Conservation (phyloP, 2,888 invertebrate genomes). For the Hirtodrosophila alboralis region DNA sequence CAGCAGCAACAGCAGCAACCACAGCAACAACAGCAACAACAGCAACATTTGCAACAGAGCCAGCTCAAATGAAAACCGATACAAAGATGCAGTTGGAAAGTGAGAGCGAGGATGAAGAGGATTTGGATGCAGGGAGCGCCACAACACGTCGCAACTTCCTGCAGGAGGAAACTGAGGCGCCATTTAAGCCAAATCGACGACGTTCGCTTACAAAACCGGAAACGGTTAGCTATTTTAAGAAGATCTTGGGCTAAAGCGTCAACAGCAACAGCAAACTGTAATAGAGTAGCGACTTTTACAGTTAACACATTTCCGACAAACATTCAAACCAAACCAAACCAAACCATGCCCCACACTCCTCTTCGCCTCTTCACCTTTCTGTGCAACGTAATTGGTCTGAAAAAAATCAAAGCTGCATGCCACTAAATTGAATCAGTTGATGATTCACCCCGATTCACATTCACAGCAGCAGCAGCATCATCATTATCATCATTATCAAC, state of each 20-base stretch:
- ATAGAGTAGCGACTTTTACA: conserved; percentile 47
- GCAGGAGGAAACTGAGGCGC: conserved; percentile 82
- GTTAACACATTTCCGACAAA: conserved; percentile 59
- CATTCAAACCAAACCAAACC: background rate
- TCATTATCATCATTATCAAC: conserved; percentile 7
- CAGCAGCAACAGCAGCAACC: too few species aligned
- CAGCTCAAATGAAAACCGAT: conserved; percentile 21
- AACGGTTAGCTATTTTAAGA: conserved; percentile 84
- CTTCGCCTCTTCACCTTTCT: background rate
- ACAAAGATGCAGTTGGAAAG: conserved; percentile 65
- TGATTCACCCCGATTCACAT: conserved; percentile 36
- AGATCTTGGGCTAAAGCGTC: conserved; percentile 82
- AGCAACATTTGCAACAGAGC: conserved; percentile 28
- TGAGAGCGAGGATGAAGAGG: conserved; percentile 20
- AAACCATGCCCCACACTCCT: background rate
- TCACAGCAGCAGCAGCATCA: conserved; percentile 11
- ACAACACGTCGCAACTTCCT: conserved; percentile 82
- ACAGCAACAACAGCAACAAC: conserved; percentile 16
- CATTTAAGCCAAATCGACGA: conserved; percentile 83
- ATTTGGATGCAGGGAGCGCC: conserved; percentile 38
- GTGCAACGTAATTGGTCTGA: conserved; percentile 53
- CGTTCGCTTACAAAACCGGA: conserved; percentile 84
- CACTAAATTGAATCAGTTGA: conserved; percentile 61
- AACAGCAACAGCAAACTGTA: conserved; percentile 35
- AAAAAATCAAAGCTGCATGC: conserved; percentile 59